A percentile compares a stretch with the other conserved stretches of the same genome.
Evolutionary conservation across 2,888 invertebrate genomes (phyloP).

Genomic region (Tuta absoluta): DNA sequence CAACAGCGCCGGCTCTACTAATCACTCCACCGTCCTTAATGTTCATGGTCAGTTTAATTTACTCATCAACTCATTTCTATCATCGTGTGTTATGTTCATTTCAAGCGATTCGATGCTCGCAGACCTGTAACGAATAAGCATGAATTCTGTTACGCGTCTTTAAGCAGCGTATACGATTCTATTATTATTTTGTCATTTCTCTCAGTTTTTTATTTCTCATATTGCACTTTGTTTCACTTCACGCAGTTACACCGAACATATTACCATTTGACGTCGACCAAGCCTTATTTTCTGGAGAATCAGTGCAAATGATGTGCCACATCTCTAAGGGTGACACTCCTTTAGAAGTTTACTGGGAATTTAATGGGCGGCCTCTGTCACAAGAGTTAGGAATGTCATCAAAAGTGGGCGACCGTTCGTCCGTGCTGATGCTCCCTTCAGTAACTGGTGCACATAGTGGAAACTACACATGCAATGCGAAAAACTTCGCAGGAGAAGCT

Average conservation of each 20-base stretch:
- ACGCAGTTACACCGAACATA: slow-evolving; percentile 80
- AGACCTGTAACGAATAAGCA: slow-evolving; percentile 66
- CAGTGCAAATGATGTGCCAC: slow-evolving; percentile 83
- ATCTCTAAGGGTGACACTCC: slow-evolving; percentile 85
- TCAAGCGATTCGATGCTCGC: slow-evolving; percentile 52
- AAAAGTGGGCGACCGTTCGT: slow-evolving; percentile 71
- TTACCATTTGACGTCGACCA: slow-evolving; percentile 84
- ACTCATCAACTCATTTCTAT: slow-evolving; percentile 44
- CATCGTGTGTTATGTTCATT: slow-evolving; percentile 42
- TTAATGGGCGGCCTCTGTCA: slow-evolving; percentile 75
- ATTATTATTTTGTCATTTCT: slow-evolving; percentile 45
- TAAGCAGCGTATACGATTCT: slow-evolving; percentile 54
- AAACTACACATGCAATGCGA: slow-evolving; percentile 81
- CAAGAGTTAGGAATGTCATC: slow-evolving; percentile 75
- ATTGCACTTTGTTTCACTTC: slow-evolving; percentile 42
- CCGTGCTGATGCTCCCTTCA: slow-evolving; percentile 75
- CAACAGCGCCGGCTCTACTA: slow-evolving; percentile 86
- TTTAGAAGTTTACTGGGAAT: slow-evolving; percentile 83
- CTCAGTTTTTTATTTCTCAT: slow-evolving; percentile 39
- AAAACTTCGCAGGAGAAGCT: slow-evolving; percentile 76
- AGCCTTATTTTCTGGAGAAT: slow-evolving; percentile 83
- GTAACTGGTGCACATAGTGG: slow-evolving; percentile 78
- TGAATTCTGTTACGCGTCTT: slow-evolving; percentile 61
- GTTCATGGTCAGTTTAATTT: slow-evolving; percentile 78
- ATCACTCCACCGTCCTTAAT: slow-evolving; percentile 83